Evolutionary conservation across 1,140 invertebrate species (phyloP), one percentile per base, ranked within the genome.

Genomic region (Eubasilissa regina): DNA sequence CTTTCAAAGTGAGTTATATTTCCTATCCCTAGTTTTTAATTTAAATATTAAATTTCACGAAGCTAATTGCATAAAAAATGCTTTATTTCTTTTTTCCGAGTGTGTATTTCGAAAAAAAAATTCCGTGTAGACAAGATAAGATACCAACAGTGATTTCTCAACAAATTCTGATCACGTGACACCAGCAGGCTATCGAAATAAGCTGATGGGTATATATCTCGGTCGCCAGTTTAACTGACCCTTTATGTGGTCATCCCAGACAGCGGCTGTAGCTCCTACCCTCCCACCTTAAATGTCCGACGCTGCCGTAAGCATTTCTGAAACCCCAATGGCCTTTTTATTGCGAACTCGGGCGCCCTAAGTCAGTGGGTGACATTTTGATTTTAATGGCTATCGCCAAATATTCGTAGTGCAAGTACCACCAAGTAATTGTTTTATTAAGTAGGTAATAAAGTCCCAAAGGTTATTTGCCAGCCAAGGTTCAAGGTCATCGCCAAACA

Each of bases 301-400:
- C 44, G 13, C 64, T 66, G 44, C 15, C 64, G 64, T 68, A 68
- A 68, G 64, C 64, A 68, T 68, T 68, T 68, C 64, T 68, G 44
- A 68, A 68, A 68, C 64, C 64, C 64, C 64, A 68, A 68, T 68
- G 44, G 64, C 17, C 64, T 47, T 68, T 68, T 68, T 68, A 68
- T 68, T 68, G 44, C 64, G 35, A 17, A 68, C 45, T 17, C 43
- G 35, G 21, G 60, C 35, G 13, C 9, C 60, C 60, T 25, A 68
- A 68, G 44, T 68, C 64, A 47, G 45, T 68, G 64, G 64, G 64
- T 68, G 64, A 68, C 64, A 68, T 68, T 68, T 45, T 68, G 64
- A 68, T 68, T 68, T 68, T 68, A 68, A 68, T 7, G 43, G 19
- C 64, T 13, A 35, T 25, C 44, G n/a, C 45, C 35, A 68, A 68